A percentile compares a stretch with the other conserved stretches of the same genome.
Conservation (phyloP, 2,797 vertebrate genomes). For the Ambastaia sidthimunki region DNA sequence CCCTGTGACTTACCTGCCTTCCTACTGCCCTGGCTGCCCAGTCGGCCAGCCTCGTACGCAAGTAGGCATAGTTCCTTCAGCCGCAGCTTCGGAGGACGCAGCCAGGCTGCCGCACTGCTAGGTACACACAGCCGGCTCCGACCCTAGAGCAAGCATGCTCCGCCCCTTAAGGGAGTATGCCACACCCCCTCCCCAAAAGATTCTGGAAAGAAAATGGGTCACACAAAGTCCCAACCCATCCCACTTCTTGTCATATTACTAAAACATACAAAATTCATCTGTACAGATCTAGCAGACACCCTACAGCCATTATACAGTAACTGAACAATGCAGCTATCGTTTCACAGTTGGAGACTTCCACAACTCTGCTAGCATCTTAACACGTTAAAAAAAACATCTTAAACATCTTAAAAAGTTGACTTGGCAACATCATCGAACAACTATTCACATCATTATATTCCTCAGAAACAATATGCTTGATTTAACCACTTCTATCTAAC, state of each 20-base stretch:
- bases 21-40: slow-evolving; percentile 95
- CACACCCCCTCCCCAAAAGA: slow-evolving; percentile 18
- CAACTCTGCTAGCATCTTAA: slow-evolving; percentile 20
- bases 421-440: background rate
- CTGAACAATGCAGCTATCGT: background rate
- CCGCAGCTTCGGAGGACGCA: slow-evolving; percentile 99
- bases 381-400: no score
- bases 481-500: background rate
- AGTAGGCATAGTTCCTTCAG: slow-evolving; percentile 99
- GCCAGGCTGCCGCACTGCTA: slow-evolving; percentile 95
- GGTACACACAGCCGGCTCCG: slow-evolving; percentile 81
- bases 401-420: no score
- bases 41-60: slow-evolving; percentile 95
- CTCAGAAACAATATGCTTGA: background rate
- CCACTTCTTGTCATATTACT: background rate
- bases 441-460: background rate
- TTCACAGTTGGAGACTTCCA: background rate
- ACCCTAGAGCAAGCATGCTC: slow-evolving; percentile 37
- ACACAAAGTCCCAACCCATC: slow-evolving; percentile 32
- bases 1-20: slow-evolving; percentile 93
- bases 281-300: background rate
- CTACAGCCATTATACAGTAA: background rate
- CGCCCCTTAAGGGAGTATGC: slow-evolving; percentile 13
- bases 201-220: slow-evolving; percentile 42
- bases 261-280: background rate